Evolutionary conservation across 2,888 invertebrate species (phyloP).

Genomic region (Drosophila fulvimacula): DNA sequence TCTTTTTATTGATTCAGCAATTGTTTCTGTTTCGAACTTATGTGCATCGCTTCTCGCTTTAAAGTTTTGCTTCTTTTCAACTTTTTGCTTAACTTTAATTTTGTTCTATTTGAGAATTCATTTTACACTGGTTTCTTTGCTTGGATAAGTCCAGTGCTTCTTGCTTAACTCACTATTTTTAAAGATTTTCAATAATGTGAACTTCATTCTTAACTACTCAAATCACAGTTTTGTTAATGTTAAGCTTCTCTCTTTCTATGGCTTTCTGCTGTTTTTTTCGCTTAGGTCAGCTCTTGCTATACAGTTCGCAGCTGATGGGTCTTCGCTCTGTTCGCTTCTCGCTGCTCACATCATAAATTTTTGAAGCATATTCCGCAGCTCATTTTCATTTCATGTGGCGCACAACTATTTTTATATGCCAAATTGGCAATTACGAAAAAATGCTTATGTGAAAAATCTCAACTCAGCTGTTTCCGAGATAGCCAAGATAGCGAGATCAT

Average conservation of each 20-base stretch:
- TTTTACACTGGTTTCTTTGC: background rate
- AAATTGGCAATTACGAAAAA: slow-evolving; percentile 33
- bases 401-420: slow-evolving; percentile 22
- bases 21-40: background rate
- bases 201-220: too few species aligned
- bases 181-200: too few species aligned
- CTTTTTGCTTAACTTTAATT: background rate
- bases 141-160: background rate
- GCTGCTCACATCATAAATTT: slow-evolving; percentile 5
- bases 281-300: background rate
- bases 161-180: background rate
- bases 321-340: background rate
- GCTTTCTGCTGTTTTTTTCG: background rate
- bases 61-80: too few species aligned
- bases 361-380: slow-evolving; percentile 5
- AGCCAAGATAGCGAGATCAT: slow-evolving; percentile 9
- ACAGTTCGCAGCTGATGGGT: background rate
- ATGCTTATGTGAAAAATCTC: slow-evolving; percentile 23
- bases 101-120: background rate
- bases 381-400: slow-evolving; percentile 16
- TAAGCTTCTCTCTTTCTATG: background rate
- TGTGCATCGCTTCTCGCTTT: background rate
- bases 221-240: too few species aligned
- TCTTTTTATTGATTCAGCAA: background rate
- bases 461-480: slow-evolving; percentile 18